These are phyloP conservation scores for Dysidea cf. avara DNA, from an alignment of 37 sponge, comb jelly and placozoan genomes.

Conservation along the genomic window DNA sequence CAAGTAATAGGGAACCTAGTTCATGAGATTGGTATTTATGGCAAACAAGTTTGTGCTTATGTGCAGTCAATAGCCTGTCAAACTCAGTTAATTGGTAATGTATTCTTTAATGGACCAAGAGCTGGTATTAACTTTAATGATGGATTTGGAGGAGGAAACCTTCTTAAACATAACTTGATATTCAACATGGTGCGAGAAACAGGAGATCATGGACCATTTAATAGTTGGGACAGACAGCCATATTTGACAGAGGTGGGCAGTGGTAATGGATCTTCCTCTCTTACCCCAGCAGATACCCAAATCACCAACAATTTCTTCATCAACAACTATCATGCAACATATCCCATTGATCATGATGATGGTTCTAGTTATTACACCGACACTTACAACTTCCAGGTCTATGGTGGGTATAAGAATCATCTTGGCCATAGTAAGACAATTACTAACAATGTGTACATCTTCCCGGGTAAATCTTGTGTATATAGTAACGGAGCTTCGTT, in stretches of 20 bases:
- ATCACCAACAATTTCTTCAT: conserved; percentile 62
- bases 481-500: conserved; percentile 36
- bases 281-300: conserved; percentile 24
- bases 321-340: conserved; percentile 48
- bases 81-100: too few relatives aligned
- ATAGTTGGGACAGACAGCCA: conserved; percentile 75
- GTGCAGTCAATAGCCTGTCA: too few relatives aligned
- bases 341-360: conserved; percentile 76
- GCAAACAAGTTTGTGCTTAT: too few relatives aligned
- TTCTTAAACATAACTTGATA: too few relatives aligned
- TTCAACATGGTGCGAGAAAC: too few relatives aligned
- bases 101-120: too few relatives aligned
- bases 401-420: conserved; percentile 52
- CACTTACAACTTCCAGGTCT: conserved; percentile 61
- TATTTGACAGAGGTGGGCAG: conserved; percentile 40
- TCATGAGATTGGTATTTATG: too few relatives aligned
- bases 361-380: conserved; percentile 65
- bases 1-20: too few relatives aligned
- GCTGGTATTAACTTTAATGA: too few relatives aligned
- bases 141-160: too few relatives aligned
- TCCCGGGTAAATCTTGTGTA: conserved; percentile 51
- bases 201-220: conserved; percentile 78
- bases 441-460: conserved; percentile 51
- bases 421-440: conserved; percentile 55
- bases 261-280: conserved; percentile 30